phyloP scores from a whole-genome alignment of 2,888 invertebrate species.

The Teleogryllus oceanicus region DNA sequence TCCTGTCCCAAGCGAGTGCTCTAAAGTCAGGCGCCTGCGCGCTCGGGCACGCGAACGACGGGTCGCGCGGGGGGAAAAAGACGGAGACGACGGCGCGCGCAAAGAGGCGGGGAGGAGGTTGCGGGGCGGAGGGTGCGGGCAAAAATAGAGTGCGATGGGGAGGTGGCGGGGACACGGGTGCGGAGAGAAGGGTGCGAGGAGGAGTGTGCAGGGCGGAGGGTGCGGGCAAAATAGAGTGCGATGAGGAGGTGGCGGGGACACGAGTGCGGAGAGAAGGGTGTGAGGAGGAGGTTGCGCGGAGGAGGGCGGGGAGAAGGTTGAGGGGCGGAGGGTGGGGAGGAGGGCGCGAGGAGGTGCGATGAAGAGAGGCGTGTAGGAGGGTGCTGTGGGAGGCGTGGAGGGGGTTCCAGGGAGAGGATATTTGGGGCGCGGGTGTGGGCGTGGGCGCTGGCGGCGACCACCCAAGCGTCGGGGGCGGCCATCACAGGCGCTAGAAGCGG shows the following conservation, averaged over 20 bases:
- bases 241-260: neutral
- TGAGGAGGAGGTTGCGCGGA: neutral
- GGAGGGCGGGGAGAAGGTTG: neutral
- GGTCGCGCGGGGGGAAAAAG: neutral
- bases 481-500: too few species aligned
- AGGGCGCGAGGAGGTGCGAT: neutral
- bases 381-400: neutral
- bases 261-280: neutral
- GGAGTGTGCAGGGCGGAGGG: too few species aligned
- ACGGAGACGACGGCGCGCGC: neutral
- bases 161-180: neutral
- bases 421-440: too few species aligned
- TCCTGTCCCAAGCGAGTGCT: conserved; percentile 33
- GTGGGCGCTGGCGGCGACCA: too few species aligned
- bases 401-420: too few species aligned
- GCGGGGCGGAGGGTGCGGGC: neutral
- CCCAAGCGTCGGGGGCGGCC: too few species aligned
- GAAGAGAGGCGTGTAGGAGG: neutral
- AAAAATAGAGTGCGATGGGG: too few species aligned
- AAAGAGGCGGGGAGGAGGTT: neutral
- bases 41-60: neutral
- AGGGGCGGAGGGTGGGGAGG: neutral
- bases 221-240: neutral
- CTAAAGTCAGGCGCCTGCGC: conserved; percentile 23
- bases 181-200: neutral